These are phyloP conservation scores for Lycaena phlaeas DNA, from an alignment of 2,888 invertebrate genomes.

Conservation along the genomic window DNA sequence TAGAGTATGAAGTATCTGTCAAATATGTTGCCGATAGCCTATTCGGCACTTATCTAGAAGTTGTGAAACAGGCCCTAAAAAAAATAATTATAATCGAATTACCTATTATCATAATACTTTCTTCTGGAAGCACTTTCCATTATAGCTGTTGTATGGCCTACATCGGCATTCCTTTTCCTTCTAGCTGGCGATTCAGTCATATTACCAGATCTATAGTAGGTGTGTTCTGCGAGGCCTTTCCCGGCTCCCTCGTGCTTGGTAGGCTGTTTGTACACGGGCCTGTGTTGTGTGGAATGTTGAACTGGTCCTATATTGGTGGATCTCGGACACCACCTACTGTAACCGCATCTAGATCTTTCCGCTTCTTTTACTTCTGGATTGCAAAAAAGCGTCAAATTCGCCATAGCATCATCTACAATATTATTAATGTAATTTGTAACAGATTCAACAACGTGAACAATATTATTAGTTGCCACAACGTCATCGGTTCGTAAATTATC, in stretches of 20 bases:
- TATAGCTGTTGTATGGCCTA: too few species aligned
- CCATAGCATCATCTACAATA: constrained; percentile 29
- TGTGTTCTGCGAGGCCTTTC: too few species aligned
- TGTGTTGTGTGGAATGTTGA: constrained; percentile 31
- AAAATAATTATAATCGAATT: too few species aligned
- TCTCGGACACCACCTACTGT: constrained; percentile 24
- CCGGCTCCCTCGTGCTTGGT: constrained; percentile 22
- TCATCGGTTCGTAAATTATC: not conserved
- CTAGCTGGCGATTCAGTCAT: too few species aligned
- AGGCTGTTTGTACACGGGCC: constrained; percentile 27
- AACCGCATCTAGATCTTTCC: constrained; percentile 21
- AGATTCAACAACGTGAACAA: constrained; percentile 30
- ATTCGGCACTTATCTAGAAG: too few species aligned
- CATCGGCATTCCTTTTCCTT: too few species aligned
- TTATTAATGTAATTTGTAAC: constrained; percentile 29
- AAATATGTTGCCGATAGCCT: too few species aligned
- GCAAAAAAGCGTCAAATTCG: constrained; percentile 40
- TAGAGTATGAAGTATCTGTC: too few species aligned
- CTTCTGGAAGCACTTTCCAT: too few species aligned
- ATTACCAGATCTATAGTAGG: too few species aligned
- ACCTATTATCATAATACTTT: too few species aligned
- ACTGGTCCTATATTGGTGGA: constrained; percentile 35
- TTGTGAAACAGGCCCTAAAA: too few species aligned
- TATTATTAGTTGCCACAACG: not conserved
- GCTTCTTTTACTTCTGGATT: constrained; percentile 20